These are phyloP conservation scores for Xyrauchen texanus DNA, from an alignment of 2,113 vertebrate species.

Conservation along the genomic window DNA sequence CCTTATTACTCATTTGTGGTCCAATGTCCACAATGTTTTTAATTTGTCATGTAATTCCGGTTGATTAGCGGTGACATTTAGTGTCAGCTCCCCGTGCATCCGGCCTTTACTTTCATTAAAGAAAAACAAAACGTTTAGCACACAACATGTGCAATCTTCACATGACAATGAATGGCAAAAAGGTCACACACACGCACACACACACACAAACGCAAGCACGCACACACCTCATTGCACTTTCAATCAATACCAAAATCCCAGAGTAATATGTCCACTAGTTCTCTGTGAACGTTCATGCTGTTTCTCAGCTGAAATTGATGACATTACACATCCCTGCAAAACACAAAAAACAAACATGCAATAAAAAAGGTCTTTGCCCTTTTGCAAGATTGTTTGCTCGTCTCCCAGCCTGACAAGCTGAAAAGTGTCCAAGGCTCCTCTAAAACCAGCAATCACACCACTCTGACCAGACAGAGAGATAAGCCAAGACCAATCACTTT, in stretches of 20 bases:
- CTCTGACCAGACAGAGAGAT: too few relatives aligned
- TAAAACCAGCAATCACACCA: too few relatives aligned
- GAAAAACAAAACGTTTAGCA: not conserved
- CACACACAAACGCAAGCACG: conserved; percentile 56
- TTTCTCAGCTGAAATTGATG: not conserved
- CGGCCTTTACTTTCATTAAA: conserved; percentile 14
- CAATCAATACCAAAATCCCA: not conserved
- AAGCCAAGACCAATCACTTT: too few relatives aligned
- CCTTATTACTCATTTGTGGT: not conserved
- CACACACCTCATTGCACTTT: conserved; percentile 65
- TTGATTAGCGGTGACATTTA: conserved; percentile 46
- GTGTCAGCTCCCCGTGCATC: not conserved
- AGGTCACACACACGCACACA: conserved; percentile 62
- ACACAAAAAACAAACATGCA: too few relatives aligned
- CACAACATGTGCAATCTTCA: conserved; percentile 12
- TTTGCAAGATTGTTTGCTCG: too few relatives aligned
- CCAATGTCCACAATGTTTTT: not conserved
- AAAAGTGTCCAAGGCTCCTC: too few relatives aligned
- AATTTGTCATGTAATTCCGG: conserved; percentile 33
- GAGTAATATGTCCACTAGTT: not conserved
- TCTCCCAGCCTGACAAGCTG: too few relatives aligned
- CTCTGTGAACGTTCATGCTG: too few relatives aligned
- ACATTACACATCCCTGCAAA: too few relatives aligned
- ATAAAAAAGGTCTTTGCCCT: too few relatives aligned
- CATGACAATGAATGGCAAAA: conserved; percentile 65